These are phyloP conservation scores for Hemibagrus guttatus DNA, from an alignment of 2,797 vertebrate genomes.

Conservation along the genomic window DNA sequence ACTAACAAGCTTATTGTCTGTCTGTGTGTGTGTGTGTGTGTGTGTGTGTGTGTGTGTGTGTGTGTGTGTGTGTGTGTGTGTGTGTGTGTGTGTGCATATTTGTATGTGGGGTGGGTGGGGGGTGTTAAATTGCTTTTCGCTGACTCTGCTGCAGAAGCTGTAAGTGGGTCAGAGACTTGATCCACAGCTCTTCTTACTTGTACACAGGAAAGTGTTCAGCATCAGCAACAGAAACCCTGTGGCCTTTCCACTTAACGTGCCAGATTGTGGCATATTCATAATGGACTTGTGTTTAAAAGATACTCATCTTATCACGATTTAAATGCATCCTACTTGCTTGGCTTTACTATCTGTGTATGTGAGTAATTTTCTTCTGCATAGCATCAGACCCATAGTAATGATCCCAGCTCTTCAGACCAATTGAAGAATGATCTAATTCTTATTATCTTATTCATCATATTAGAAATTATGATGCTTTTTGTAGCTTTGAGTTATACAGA, in stretches of 20 bases:
- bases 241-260: constrained; percentile 17
- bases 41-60: no score
- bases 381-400: neutral
- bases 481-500: neutral
- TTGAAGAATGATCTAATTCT: neutral
- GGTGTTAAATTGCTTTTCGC: neutral
- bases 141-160: constrained; percentile 26
- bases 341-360: neutral
- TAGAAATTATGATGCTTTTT: neutral
- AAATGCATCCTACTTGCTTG: neutral
- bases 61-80: neutral
- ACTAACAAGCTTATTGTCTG: neutral
- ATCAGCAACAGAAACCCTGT: constrained; percentile 6
- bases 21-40: neutral
- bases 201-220: constrained; percentile 3
- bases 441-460: neutral
- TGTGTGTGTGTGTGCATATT: no score
- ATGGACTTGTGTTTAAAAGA: neutral
- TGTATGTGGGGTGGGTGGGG: no score
- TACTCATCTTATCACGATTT: neutral
- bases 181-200: constrained; percentile 31
- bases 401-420: neutral
- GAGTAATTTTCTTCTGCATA: neutral
- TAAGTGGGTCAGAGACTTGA: constrained; percentile 53
- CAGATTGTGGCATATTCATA: neutral